phyloP scores from a whole-genome alignment of 2,888 invertebrate genomes.

The Megastigmus dorsalis region DNA sequence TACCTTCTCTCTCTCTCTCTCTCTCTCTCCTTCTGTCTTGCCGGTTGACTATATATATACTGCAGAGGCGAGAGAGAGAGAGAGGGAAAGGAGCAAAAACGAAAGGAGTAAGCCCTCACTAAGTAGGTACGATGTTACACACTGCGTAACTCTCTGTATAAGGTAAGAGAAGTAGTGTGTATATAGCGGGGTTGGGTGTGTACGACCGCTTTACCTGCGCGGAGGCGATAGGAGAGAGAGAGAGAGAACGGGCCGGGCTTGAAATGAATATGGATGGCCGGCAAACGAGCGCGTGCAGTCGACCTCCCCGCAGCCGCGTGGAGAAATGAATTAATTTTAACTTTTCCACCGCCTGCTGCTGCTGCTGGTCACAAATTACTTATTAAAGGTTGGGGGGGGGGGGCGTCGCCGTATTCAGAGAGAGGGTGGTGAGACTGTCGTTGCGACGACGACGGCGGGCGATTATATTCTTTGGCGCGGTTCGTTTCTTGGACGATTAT shows the following conservation, averaged over 20 bases:
- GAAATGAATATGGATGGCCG: constrained; percentile 66
- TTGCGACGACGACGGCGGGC: too few species aligned
- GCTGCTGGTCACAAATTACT: constrained; percentile 40
- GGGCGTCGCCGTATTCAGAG: too few species aligned
- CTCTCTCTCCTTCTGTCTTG: not conserved
- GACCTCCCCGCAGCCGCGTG: not conserved
- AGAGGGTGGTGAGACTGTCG: too few species aligned
- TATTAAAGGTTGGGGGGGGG: constrained; percentile 11
- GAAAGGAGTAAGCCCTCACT: not conserved
- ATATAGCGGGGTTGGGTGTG: not conserved
- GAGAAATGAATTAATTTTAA: constrained; percentile 58
- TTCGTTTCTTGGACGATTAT: too few species aligned
- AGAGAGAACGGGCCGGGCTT: constrained; percentile 51
- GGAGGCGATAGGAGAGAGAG: constrained; percentile 64
- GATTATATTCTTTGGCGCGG: too few species aligned
- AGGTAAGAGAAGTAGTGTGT: too few species aligned
- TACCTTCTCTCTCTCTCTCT: not conserved
- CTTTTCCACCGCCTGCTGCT: constrained; percentile 49
- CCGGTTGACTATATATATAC: too few species aligned
- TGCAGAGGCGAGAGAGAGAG: not conserved
- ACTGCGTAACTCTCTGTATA: not conserved
- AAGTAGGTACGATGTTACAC: not conserved
- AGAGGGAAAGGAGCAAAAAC: not conserved
- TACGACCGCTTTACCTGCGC: constrained; percentile 45
- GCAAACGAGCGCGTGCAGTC: constrained; percentile 53